phyloP scores from a whole-genome alignment of 2,113 vertebrate species.

The Tylochromis polylepis region DNA sequence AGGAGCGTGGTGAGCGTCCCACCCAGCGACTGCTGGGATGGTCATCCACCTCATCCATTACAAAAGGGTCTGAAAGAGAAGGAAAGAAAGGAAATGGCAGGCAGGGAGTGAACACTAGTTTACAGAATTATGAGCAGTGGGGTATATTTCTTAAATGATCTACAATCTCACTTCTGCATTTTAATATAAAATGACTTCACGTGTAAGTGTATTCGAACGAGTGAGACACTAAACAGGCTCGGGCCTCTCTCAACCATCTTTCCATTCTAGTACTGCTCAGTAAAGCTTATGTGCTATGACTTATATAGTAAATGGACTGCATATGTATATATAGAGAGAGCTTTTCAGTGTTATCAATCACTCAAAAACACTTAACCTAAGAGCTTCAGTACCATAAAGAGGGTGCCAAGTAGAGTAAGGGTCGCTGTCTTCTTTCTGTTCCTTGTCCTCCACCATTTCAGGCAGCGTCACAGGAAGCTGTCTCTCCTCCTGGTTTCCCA shows the following conservation, averaged over 20 bases:
- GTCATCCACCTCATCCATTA: constrained; percentile 67
- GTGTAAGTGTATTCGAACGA: background rate
- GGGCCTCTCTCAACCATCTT: background rate
- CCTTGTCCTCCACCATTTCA: constrained; percentile 59
- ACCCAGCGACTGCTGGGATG: constrained; percentile 69
- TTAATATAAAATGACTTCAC: background rate
- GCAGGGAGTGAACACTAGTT: background rate
- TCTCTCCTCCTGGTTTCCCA: constrained; percentile 50
- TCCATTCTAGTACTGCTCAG: background rate
- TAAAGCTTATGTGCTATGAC: background rate
- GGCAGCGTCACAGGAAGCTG: constrained; percentile 60
- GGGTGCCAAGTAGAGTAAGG: constrained; percentile 65
- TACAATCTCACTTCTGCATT: background rate
- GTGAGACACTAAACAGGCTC: constrained; percentile 3
- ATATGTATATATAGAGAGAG: background rate
- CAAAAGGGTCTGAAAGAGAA: constrained; percentile 58
- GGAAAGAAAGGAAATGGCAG: background rate
- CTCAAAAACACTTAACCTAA: background rate
- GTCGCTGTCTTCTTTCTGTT: constrained; percentile 56
- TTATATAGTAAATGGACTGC: background rate
- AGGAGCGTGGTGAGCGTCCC: constrained; percentile 73
- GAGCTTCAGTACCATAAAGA: constrained; percentile 62
- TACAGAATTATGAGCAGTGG: background rate
- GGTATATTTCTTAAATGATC: background rate
- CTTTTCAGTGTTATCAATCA: background rate